Evolutionary conservation across 2,888 invertebrate species (phyloP), one percentile per base, ranked within the genome.

Genomic region (Sipunculus nudus): DNA sequence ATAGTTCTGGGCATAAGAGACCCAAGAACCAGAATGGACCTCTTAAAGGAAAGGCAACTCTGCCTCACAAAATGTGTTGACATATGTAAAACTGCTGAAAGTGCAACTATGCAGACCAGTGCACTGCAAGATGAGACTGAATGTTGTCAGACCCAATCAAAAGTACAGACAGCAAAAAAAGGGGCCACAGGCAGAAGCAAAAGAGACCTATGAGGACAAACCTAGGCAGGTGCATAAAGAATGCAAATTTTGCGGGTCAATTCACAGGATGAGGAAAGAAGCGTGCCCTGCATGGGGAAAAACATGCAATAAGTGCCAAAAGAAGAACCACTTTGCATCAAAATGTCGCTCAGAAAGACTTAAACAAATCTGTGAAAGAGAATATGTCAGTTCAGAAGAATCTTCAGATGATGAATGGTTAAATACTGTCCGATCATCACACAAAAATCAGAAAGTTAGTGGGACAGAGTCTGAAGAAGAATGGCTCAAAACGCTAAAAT

Each of bases 1-100:
- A 63, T 63, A 29, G 63, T 63, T 3, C 40, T 63, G 21, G 63
- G 59, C 4, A 49, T 61, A 3, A 13, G 48, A 16, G 55, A 61
- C 40, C 10, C 28, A 5, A 21, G 26, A 16, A 61, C 58, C 6
- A 53, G 53, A 3, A 38, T 10, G 2, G 28, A 13, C 13, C 47
- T 61, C 2, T 31, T 61, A 23, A 32, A 53, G 26, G 53, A 53
- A 29, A 5, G 40, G n/a, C 35, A 50, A 1, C 29, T 61, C 6
- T 53, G 59, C 10, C 45, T 56, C 10, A 25, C 6, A 19, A 53
- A 8, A 10, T 26, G 31, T 16, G 35, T 53, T 10, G 29, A 28
- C 16, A 46, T 46, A 16, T 45, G 46, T 16, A 43, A 46, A 57
- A 39, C 53, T 8, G 43, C 53, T n/a, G 59, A 59, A 46, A 59